Evolutionary conservation across 2,113 vertebrate species (phyloP), one percentile per base, ranked within the genome.

Genomic region (Paramormyrops kingsleyae): DNA sequence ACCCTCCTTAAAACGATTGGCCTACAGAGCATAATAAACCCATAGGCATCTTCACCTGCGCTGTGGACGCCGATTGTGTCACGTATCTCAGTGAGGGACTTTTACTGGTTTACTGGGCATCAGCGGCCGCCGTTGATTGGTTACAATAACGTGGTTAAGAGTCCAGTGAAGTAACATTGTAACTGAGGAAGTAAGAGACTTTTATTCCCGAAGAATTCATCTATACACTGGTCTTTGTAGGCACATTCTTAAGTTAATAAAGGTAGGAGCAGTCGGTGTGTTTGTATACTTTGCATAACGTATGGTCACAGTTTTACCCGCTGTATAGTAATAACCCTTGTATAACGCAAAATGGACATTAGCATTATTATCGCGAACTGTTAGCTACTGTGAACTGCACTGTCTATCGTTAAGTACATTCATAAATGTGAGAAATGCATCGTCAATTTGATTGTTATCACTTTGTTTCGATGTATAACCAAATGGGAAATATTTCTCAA

Each of bases 81-180:
- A 24, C 27, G 53, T 50, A 56, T 19, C 13, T 27, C 80, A 24
- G 27, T 3, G 15, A 1, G 6, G 31, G 2, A 39, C 1, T 86
- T 39, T 87, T 10, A 93, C 93, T 93, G 93, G 92, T n/a, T 50
- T 27, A 0, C 0, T 2, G 0, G 0, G 4, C 24, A 4, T 17
- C 0, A 15, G 31, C 0, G 13, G 90, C 88, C 4, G 24, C 0
- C 84, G 66, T 84, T 93, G 89, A 94, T 95, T 94, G 94, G 94
- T 42, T 87, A 80, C 10, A 10, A 1, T 5, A 2, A 87, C 84
- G 88, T 77, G 62, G 89, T 74, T 90, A 47, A 87, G 92, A 94
- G 94, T 94, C 93, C 93, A 91, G 93, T 88, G 92, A 94, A 94
- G 93, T 92, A 92, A 92, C 88, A 90, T 74, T 1, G 80, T 83